Conservation (phyloP, 2,888 invertebrate genomes). For the Andrena fulva region DNA sequence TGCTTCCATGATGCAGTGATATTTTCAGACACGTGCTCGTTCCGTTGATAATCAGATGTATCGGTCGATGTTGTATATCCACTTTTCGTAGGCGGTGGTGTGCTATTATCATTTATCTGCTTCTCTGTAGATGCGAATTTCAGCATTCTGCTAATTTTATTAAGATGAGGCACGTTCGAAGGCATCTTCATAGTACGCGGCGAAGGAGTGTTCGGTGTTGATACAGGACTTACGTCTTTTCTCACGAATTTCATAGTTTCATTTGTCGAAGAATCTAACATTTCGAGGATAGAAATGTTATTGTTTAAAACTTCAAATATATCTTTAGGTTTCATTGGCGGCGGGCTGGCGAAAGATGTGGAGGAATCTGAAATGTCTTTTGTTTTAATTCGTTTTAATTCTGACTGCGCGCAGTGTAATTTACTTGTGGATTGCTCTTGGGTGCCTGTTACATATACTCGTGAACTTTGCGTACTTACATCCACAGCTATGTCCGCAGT, state of each 20-base stretch:
- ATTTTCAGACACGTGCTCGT: conserved; percentile 12
- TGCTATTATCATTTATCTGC: conserved; percentile 26
- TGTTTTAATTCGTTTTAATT: conserved; percentile 65
- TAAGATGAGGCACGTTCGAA: conserved; percentile 77
- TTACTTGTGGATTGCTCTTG: conserved; percentile 49
- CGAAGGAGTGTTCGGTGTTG: conserved; percentile 83
- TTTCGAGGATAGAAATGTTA: conserved; percentile 79
- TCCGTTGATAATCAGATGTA: conserved; percentile 45
- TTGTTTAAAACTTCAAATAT: conserved; percentile 58
- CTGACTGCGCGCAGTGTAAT: conserved; percentile 67
- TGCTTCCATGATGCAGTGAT: neutral
- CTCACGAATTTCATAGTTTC: conserved; percentile 66
- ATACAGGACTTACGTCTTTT: conserved; percentile 80
- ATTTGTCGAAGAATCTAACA: conserved; percentile 78
- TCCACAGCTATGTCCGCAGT: conserved; percentile 65
- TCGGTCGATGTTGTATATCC: conserved; percentile 66
- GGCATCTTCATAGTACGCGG: conserved; percentile 80
- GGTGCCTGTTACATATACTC: conserved; percentile 64
- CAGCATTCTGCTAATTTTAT: conserved; percentile 71
- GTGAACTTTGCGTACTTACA: conserved; percentile 77
- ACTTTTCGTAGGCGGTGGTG: conserved; percentile 41
- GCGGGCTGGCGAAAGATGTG: conserved; percentile 82
- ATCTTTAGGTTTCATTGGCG: conserved; percentile 66
- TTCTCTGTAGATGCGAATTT: conserved; percentile 36
- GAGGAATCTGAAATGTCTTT: conserved; percentile 81